A percentile compares a stretch with the other conserved stretches of the same genome.
Evolutionary conservation across 1,140 invertebrate species (phyloP).

Genomic region (Aphelinus atriplicis): DNA sequence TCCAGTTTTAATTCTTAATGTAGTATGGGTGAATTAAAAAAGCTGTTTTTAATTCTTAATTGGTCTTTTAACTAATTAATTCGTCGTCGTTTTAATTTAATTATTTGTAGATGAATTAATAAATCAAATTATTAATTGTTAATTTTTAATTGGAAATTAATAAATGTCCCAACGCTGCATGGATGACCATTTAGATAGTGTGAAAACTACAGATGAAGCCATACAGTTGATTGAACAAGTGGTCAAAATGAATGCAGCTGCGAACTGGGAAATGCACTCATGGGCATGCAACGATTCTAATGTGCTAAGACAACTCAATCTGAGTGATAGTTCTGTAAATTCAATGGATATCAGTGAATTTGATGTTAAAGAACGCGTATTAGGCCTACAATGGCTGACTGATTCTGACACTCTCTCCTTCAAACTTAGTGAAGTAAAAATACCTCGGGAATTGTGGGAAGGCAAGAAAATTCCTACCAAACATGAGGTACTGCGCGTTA

Average conservation of each 20-base stretch:
- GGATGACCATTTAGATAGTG: conserved; percentile 46
- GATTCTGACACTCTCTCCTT: conserved; percentile 1
- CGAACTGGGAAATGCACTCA: not conserved
- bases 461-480: no score
- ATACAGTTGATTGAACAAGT: conserved; percentile 44
- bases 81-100: no score
- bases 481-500: no score
- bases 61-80: no score
- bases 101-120: no score
- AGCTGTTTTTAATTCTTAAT: no score
- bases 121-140: no score
- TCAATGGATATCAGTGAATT: not conserved
- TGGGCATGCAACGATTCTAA: not conserved
- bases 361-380: not conserved
- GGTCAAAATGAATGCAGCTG: conserved; percentile 44
- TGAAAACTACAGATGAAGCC: conserved; percentile 41
- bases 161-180: no score
- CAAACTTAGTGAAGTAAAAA: not conserved
- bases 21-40: no score
- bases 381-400: conserved; percentile 25
- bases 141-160: no score
- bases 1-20: no score
- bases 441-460: not conserved
- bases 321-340: not conserved
- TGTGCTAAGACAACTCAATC: not conserved